Evolutionary conservation across 2,113 vertebrate species (phyloP).

Genomic region (Eptesicus fuscus): DNA sequence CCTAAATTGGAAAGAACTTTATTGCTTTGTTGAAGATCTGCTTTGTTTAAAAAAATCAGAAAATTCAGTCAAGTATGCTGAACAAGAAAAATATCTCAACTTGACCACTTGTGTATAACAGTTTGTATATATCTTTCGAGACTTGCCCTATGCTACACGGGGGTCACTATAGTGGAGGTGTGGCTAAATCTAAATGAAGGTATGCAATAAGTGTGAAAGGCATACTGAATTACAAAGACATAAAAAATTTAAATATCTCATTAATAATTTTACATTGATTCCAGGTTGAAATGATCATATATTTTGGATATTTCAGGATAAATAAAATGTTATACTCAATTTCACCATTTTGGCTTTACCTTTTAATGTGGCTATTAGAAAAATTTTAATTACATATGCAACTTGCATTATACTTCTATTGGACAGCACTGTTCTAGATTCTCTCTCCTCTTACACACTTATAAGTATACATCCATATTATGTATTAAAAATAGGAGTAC

Average conservation of each 20-base stretch:
- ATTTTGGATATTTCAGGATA: neutral
- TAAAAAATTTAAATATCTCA: neutral
- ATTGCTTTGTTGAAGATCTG: neutral
- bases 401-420: neutral
- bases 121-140: neutral
- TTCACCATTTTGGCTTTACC: neutral
- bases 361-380: neutral
- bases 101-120: fast-evolving
- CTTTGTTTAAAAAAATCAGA: neutral
- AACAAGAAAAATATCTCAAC: neutral
- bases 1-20: neutral
- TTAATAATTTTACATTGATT: neutral
- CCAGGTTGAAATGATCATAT: neutral
- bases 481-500: neutral
- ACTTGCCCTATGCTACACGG: fast-evolving
- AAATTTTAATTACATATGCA: neutral
- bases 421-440: too few relatives aligned
- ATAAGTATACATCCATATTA: neutral
- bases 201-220: neutral
- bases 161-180: neutral
- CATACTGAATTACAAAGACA: neutral
- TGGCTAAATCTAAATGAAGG: neutral
- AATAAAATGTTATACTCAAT: neutral
- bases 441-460: neutral
- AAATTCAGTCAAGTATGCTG: neutral